phyloP scores from a whole-genome alignment of 2,113 vertebrate species.

The Corythoichthys intestinalis region DNA sequence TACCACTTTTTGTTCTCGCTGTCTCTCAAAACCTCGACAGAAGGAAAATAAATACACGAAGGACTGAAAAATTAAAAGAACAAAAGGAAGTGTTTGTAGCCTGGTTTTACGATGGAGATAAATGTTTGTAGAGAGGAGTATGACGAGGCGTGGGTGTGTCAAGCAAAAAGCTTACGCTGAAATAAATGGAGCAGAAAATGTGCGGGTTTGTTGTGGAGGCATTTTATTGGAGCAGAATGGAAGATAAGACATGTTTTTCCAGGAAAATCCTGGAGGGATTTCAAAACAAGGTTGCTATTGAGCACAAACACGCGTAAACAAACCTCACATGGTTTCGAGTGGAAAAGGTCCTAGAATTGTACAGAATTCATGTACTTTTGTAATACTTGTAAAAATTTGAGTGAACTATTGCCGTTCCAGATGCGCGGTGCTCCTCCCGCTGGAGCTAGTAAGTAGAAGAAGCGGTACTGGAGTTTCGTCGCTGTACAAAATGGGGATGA shows the following conservation, averaged over 20 bases:
- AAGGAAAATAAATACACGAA: too few relatives aligned
- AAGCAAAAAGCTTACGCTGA: constrained; percentile 5
- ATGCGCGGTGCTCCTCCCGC: constrained; percentile 60
- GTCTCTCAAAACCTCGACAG: too few relatives aligned
- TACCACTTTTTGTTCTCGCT: too few relatives aligned
- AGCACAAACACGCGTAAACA: not conserved
- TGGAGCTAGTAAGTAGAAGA: constrained; percentile 65
- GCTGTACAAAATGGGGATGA: constrained; percentile 6
- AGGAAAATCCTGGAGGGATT: not conserved
- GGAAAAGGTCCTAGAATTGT: not conserved
- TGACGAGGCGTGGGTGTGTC: constrained; percentile 14
- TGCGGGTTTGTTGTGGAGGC: not conserved
- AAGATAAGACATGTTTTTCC: constrained; percentile 15
- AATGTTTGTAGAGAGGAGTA: constrained; percentile 17
- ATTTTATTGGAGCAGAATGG: constrained; percentile 20
- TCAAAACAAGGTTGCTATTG: constrained; percentile 14
- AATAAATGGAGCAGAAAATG: constrained; percentile 53
- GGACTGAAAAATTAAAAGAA: too few relatives aligned
- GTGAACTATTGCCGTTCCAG: constrained; percentile 39
- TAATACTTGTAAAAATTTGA: too few relatives aligned
- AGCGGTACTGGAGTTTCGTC: constrained; percentile 15
- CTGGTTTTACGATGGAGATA: constrained; percentile 31
- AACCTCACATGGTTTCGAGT: not conserved
- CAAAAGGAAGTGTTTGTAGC: constrained; percentile 28
- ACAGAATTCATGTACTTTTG: not conserved